Base-by-base conservation (phyloP, 2,113 vertebrate genomes). In the Butorides virescens region DNA sequence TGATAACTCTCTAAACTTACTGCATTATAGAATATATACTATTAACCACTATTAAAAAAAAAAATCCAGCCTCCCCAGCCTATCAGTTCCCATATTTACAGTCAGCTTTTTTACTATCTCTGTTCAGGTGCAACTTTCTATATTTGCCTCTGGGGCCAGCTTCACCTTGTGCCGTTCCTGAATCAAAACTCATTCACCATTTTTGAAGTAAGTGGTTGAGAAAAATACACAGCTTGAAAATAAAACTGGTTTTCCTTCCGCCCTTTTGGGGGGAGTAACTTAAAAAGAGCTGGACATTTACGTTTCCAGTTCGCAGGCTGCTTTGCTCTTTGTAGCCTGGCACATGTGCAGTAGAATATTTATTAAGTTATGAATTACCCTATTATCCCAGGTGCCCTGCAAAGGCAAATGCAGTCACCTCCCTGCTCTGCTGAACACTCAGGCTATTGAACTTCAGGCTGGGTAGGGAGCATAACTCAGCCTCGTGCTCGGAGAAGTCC, bases 281-380 rank as follows among this genome's bases (percentile, higher is more conserved):
- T 95, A 39, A 90, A 81, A 95, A 93, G 84, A 82, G 36, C 49
- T 76, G 62, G 55, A 66, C 75, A 77, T 88, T 88, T 52, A 77
- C 12, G 2, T 94, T 96, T 92, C 86, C 55, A 92, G 10, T 92
- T 76, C 83, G 55, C 71, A 94, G 78, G 78, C 87, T 82, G 20
- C 77, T 85, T 93, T 32, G 47, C 74, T 88, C 95, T 94, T 97
- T 90, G 95, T 94, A 91, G 87, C 87, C 92, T 96, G 93, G 92
- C 93, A 95, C 87, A 82, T 73, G 50, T 92, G 95, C 90, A 96
- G 92, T 11, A 93, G 92, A 87, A 94, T 92, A 96, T 95, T 96
- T 91, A 81, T 94, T 65, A 95, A 90, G 84, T 91, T 96, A 94
- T 97, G 84, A 95, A 95, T 94, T 95, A 66, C 73, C 21, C 56